phyloP scores from a whole-genome alignment of 2,888 invertebrate species.

The Drosophila trichaetosa region DNA sequence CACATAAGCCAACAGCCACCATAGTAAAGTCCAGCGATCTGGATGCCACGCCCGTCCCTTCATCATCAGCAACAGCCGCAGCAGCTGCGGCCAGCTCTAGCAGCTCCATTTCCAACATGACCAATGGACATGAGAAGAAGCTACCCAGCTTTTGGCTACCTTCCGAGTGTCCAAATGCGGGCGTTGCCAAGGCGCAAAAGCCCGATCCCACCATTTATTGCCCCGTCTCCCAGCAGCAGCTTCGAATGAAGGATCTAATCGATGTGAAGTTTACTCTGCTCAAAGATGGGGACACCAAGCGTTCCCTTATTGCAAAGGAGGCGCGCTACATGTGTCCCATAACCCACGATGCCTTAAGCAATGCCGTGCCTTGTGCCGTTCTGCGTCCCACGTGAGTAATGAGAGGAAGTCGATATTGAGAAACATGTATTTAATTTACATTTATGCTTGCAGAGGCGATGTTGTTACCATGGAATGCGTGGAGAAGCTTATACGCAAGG shows the following conservation, averaged over 20 bases:
- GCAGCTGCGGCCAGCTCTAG: slow-evolving; percentile 16
- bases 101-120: slow-evolving; percentile 89
- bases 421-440: background rate
- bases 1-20: slow-evolving; percentile 50
- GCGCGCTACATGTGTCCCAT: slow-evolving; percentile 99
- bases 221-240: slow-evolving; percentile 92
- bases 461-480: slow-evolving; percentile 98
- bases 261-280: slow-evolving; percentile 96
- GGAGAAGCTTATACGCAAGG: slow-evolving; percentile 97
- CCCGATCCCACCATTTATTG: slow-evolving; percentile 89
- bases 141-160: slow-evolving; percentile 99
- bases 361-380: slow-evolving; percentile 97
- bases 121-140: slow-evolving; percentile 90
- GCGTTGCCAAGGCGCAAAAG: slow-evolving; percentile 89
- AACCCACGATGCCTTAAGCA: slow-evolving; percentile 97
- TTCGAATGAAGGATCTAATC: slow-evolving; percentile 96
- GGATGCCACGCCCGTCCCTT: slow-evolving; percentile 41
- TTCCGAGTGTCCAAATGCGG: slow-evolving; percentile 94
- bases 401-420: accelerated
- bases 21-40: slow-evolving; percentile 40
- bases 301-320: slow-evolving; percentile 94
- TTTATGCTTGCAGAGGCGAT: slow-evolving; percentile 91
- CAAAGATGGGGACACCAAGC: slow-evolving; percentile 94
- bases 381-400: slow-evolving; percentile 92
- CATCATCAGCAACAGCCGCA: slow-evolving; percentile 48